These are phyloP conservation scores for Erynnis tages DNA, from an alignment of 2,888 invertebrate genomes.

Conservation along the genomic window DNA sequence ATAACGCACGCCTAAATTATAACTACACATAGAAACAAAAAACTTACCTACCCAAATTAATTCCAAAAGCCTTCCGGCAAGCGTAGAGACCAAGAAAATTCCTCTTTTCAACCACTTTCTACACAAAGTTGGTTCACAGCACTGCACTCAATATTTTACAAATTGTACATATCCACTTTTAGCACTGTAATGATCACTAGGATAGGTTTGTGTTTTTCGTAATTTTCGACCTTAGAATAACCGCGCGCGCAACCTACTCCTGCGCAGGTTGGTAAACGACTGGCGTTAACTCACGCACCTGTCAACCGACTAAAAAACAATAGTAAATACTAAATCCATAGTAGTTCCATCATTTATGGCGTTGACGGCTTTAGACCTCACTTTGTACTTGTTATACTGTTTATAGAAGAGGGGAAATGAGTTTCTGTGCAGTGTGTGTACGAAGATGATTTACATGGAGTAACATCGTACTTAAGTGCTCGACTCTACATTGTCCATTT, in stretches of 20 bases:
- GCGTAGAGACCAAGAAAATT: conserved; percentile 14
- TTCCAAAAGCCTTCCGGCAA: conserved; percentile 34
- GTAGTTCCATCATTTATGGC: conserved; percentile 42
- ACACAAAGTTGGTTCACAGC: conserved; percentile 24
- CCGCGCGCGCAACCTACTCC: conserved; percentile 51
- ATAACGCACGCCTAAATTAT: conserved; percentile 23
- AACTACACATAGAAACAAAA: conserved; percentile 33
- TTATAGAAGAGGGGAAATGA: conserved; percentile 9
- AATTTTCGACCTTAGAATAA: conserved; percentile 25
- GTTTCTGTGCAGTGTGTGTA: not conserved
- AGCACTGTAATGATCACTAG: conserved; percentile 8
- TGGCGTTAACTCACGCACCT: conserved; percentile 59
- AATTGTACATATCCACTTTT: conserved; percentile 10
- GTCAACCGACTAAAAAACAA: conserved; percentile 65
- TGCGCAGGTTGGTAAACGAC: conserved; percentile 61
- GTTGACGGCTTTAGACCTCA: conserved; percentile 38
- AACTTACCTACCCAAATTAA: conserved; percentile 64
- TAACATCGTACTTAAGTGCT: not conserved
- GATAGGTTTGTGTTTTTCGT: conserved; percentile 29
- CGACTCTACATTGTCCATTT: not conserved
- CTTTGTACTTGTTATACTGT: not conserved
- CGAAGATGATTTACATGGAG: not conserved
- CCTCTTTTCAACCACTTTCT: conserved; percentile 16
- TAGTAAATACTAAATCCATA: conserved; percentile 63
- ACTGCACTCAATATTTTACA: conserved; percentile 13